Evolutionary conservation across 2,113 vertebrate species (phyloP).

Genomic region (Cyanoderma ruficeps): DNA sequence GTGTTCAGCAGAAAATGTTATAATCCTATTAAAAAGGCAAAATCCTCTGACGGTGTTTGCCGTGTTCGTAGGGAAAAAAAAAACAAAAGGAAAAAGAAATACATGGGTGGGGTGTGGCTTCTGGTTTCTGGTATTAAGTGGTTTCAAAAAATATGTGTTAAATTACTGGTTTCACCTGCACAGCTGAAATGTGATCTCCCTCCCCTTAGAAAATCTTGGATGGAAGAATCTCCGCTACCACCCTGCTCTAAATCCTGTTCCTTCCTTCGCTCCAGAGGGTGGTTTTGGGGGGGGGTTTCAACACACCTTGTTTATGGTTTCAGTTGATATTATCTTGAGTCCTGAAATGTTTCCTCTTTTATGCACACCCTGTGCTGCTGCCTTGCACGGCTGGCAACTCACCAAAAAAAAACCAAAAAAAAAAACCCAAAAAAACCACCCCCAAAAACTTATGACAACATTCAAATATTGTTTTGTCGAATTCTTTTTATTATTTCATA

Average conservation of each 20-base stretch:
- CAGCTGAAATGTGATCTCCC: constrained; percentile 18
- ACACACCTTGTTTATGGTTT: constrained; percentile 28
- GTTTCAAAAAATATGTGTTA: not conserved
- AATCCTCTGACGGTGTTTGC: not conserved
- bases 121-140: constrained; percentile 26
- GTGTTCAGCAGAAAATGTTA: not conserved
- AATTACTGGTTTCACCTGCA: not conserved
- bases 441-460: not conserved
- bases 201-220: not conserved
- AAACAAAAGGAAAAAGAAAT: too few relatives aligned
- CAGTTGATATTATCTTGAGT: not conserved
- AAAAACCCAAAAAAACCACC: too few relatives aligned
- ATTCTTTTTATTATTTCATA: not conserved
- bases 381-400: not conserved
- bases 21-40: not conserved
- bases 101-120: not conserved
- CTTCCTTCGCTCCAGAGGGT: not conserved
- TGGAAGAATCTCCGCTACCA: not conserved
- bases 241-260: not conserved
- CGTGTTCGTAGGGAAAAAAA: not conserved
- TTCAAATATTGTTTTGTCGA: not conserved
- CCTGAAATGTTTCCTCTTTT: not conserved
- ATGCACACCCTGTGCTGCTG: not conserved
- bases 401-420: not conserved
- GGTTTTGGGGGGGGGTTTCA: not conserved